A percentile compares a stretch with the other conserved stretches of the same genome.
These are phyloP conservation scores for Drosophila quinaria DNA, from an alignment of 2,888 invertebrate genomes.

Conservation along the genomic window DNA sequence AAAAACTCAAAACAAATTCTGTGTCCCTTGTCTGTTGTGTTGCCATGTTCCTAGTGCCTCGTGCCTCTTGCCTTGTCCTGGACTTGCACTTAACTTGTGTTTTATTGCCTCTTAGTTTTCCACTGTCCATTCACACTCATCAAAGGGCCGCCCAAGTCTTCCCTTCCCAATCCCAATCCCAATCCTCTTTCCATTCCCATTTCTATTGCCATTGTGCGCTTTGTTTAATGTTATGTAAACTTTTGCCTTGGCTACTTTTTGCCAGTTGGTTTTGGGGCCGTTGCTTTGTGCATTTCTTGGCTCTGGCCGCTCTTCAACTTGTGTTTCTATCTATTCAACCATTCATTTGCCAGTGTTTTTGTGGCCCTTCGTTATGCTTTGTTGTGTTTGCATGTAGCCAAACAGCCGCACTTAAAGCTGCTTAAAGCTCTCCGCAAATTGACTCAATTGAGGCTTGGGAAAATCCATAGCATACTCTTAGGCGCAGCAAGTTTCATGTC, in stretches of 20 bases:
- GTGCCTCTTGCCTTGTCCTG: constrained; percentile 11
- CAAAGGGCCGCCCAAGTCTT: constrained; percentile 55
- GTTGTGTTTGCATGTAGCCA: constrained; percentile 6
- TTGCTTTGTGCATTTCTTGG: constrained; percentile 63
- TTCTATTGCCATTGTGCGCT: constrained; percentile 71
- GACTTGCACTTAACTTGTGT: constrained; percentile 65
- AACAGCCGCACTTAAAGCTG: constrained; percentile 55
- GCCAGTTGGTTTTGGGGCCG: constrained; percentile 29
- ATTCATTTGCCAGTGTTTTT: constrained; percentile 65
- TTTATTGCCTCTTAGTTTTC: constrained; percentile 58
- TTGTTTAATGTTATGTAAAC: constrained; percentile 84
- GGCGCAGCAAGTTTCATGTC: constrained; percentile 51
- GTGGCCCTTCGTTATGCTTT: constrained; percentile 43
- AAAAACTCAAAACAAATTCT: constrained; percentile 72
- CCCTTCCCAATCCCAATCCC: constrained; percentile 1
- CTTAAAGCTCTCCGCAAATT: constrained; percentile 66
- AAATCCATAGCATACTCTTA: constrained; percentile 25
- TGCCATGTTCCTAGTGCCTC: constrained; percentile 20
- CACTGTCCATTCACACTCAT: constrained; percentile 64
- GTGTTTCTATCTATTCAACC: constrained; percentile 74
- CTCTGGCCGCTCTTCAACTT: constrained; percentile 54
- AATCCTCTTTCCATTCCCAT: constrained; percentile 8
- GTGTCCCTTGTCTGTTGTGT: constrained; percentile 33
- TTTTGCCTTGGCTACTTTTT: constrained; percentile 74
- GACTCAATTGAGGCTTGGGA: constrained; percentile 24